phyloP scores from a whole-genome alignment of 2,888 invertebrate genomes.

The Chalcosyrphus nemorum region DNA sequence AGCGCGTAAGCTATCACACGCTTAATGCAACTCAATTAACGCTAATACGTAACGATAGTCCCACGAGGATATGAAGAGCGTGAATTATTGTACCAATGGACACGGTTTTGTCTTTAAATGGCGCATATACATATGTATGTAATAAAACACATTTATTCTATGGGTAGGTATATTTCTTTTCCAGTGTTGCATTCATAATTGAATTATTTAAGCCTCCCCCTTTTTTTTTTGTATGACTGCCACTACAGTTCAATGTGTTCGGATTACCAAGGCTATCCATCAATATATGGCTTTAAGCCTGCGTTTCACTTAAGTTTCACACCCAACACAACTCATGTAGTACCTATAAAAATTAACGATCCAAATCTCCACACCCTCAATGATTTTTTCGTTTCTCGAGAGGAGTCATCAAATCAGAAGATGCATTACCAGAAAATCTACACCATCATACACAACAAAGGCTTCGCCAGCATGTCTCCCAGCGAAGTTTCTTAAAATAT shows the following conservation, averaged over 20 bases:
- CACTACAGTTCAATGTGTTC: background rate
- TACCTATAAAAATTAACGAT: conserved; percentile 1
- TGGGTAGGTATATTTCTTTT: too few species aligned
- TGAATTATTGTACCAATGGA: too few species aligned
- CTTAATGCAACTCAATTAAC: too few species aligned
- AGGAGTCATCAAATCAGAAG: background rate
- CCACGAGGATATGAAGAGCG: too few species aligned
- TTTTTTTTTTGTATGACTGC: background rate
- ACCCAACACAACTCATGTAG: background rate
- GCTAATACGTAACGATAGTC: too few species aligned
- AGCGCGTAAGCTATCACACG: too few species aligned
- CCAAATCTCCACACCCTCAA: background rate
- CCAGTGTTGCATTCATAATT: too few species aligned
- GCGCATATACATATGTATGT: background rate
- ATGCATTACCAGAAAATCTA: background rate
- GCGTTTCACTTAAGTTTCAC: background rate
- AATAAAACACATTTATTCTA: too few species aligned
- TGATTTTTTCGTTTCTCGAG: background rate
- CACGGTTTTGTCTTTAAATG: too few species aligned
- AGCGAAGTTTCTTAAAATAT: background rate
- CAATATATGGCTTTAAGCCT: too few species aligned
- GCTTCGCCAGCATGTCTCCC: background rate
- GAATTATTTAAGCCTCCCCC: background rate
- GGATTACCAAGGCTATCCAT: background rate
- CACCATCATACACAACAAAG: background rate